Conservation (phyloP, 2,797 vertebrate genomes). For the Neostethus bicornis region DNA sequence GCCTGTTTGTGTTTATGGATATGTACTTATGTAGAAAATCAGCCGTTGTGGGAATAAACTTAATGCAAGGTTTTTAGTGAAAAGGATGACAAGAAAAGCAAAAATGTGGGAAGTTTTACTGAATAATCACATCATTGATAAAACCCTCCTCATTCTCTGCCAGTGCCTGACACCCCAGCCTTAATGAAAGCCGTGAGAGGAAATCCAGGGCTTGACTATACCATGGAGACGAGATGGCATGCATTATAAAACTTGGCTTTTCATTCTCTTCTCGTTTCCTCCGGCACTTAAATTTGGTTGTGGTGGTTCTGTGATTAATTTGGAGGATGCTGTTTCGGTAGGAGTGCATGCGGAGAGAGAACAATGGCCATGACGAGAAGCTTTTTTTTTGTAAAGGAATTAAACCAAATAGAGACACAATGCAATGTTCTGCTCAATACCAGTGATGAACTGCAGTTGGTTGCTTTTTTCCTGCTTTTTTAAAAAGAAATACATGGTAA, state of each 20-base stretch:
- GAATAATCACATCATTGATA: slow-evolving; percentile 76
- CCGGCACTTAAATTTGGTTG: slow-evolving; percentile 17
- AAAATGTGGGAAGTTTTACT: slow-evolving; percentile 60
- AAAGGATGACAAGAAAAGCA: slow-evolving; percentile 28
- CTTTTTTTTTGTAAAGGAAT: slow-evolving; percentile 20
- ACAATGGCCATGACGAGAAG: slow-evolving; percentile 15
- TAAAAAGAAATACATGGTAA: slow-evolving; percentile 43
- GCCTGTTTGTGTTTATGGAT: slow-evolving; percentile 33
- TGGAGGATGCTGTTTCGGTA: slow-evolving; percentile 27
- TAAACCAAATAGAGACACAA: slow-evolving; percentile 5
- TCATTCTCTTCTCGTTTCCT: slow-evolving; percentile 13
- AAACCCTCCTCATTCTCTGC: slow-evolving; percentile 54
- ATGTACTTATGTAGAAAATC: slow-evolving; percentile 26
- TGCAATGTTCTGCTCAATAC: slow-evolving; percentile 8
- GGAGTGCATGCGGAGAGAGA: slow-evolving; percentile 5
- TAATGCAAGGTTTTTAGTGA: slow-evolving; percentile 32
- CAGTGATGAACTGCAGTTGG: neutral
- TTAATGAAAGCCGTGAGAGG: slow-evolving; percentile 63
- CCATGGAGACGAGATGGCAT: slow-evolving; percentile 56
- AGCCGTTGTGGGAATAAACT: slow-evolving; percentile 18
- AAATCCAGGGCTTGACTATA: slow-evolving; percentile 54
- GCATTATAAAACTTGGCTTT: slow-evolving; percentile 65
- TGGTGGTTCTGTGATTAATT: slow-evolving; percentile 19
- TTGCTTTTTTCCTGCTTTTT: slow-evolving; percentile 8
- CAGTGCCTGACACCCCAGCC: slow-evolving; percentile 49